phyloP scores from a whole-genome alignment of 2,888 invertebrate species.

The Spicauda simplicius region DNA sequence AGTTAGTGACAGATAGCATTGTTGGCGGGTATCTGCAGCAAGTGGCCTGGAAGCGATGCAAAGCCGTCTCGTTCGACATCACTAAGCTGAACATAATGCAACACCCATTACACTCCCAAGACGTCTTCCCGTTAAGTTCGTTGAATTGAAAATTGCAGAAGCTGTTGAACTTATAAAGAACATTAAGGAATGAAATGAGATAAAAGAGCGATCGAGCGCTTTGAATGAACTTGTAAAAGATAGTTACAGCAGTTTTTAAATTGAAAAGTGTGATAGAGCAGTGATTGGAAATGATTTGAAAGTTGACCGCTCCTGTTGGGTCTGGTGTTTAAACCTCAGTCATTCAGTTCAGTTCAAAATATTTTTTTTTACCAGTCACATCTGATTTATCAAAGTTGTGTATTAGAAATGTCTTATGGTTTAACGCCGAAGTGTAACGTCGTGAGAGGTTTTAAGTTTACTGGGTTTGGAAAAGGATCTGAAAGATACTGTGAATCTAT shows the following conservation, averaged over 20 bases:
- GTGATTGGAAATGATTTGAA: no score
- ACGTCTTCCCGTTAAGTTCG: conserved; percentile 1
- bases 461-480: no score
- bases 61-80: conserved; percentile 10
- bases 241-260: not conserved
- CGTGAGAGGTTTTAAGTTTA: no score
- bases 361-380: no score
- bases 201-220: not conserved
- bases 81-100: conserved; percentile 7
- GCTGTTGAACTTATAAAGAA: not conserved
- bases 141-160: conserved; percentile 5
- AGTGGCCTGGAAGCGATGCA: conserved; percentile 22
- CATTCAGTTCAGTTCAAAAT: no score
- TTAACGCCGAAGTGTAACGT: no score
- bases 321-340: no score
- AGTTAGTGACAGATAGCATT: conserved; percentile 17
- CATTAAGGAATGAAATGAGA: not conserved
- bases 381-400: no score
- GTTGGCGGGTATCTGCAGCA: conserved; percentile 1
- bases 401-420: no score
- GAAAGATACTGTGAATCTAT: no score
- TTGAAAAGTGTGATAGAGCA: no score
- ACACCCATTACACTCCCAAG: not conserved
- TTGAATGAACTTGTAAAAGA: conserved; percentile 1
- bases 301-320: no score